These are phyloP conservation scores for Euphydryas editha DNA, from an alignment of 2,888 invertebrate genomes.

Conservation along the genomic window DNA sequence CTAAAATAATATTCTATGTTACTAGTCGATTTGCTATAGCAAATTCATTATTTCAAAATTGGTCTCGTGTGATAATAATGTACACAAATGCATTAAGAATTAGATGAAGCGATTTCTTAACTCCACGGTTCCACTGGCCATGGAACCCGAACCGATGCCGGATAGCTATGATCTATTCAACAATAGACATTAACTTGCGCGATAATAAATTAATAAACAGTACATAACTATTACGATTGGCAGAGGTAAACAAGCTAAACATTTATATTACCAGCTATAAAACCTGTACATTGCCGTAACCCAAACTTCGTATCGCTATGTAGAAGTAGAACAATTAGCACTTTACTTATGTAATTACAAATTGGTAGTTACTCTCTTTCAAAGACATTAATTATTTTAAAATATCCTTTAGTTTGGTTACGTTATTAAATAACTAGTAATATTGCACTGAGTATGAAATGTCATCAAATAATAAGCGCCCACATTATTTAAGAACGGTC, in stretches of 20 bases:
- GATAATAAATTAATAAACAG: constrained; percentile 82
- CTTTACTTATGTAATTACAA: constrained; percentile 80
- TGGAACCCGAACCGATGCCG: constrained; percentile 64
- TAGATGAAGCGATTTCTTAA: constrained; percentile 64
- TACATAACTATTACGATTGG: constrained; percentile 82
- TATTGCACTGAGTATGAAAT: constrained; percentile 85
- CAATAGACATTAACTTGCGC: constrained; percentile 79
- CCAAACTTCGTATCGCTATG: constrained; percentile 75
- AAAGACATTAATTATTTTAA: constrained; percentile 80
- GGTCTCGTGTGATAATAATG: constrained; percentile 79
- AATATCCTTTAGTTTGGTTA: constrained; percentile 85
- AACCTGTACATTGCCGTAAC: constrained; percentile 82
- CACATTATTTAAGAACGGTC: constrained; percentile 71
- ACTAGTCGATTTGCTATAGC: constrained; percentile 80
- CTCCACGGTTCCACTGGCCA: constrained; percentile 41
- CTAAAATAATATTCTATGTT: constrained; percentile 81
- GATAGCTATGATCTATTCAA: constrained; percentile 83
- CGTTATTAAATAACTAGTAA: constrained; percentile 85
- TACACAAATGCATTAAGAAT: constrained; percentile 75
- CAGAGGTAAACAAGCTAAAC: constrained; percentile 83
- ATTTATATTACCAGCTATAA: constrained; percentile 83
- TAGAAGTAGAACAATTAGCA: constrained; percentile 70
- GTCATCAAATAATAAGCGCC: constrained; percentile 84
- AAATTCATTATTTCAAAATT: constrained; percentile 77
- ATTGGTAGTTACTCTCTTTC: constrained; percentile 81